phyloP scores from a whole-genome alignment of 2,888 invertebrate genomes.

The Nezara viridula region DNA sequence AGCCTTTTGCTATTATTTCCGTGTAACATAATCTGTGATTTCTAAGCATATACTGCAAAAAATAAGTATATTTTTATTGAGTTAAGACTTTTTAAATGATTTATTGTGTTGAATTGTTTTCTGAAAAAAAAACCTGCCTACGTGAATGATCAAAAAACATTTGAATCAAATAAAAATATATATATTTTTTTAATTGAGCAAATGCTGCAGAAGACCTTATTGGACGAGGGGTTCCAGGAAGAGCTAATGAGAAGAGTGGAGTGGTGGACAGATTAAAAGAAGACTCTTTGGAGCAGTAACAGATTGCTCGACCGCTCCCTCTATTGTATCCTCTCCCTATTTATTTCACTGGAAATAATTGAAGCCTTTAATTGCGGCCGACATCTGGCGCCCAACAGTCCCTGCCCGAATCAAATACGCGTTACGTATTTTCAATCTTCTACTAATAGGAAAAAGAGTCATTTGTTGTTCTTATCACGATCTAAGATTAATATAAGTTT shows the following conservation, averaged over 20 bases:
- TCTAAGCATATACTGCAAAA: too few relatives aligned
- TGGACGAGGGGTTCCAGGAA: background rate
- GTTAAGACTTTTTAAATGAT: too few relatives aligned
- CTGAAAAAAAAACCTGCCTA: too few relatives aligned
- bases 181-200: too few relatives aligned
- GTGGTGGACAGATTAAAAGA: constrained; percentile 19
- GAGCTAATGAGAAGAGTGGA: background rate
- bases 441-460: background rate
- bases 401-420: constrained; percentile 11
- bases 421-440: constrained; percentile 26
- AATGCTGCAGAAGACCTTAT: too few relatives aligned
- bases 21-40: too few relatives aligned
- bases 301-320: constrained; percentile 13
- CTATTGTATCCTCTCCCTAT: constrained; percentile 18
- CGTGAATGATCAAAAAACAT: too few relatives aligned
- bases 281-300: background rate
- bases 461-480: background rate
- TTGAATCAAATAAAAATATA: too few relatives aligned
- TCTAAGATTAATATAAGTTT: background rate
- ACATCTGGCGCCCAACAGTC: constrained; percentile 34
- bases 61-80: too few relatives aligned
- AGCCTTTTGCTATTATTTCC: too few relatives aligned
- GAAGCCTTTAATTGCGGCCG: constrained; percentile 44
- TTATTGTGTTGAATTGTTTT: too few relatives aligned
- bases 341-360: constrained; percentile 50